Percentiles rank a stretch among this genome's conserved stretches.
These are phyloP conservation scores for Danionella dracula DNA, from an alignment of 2,797 vertebrate species.

Conservation along the genomic window DNA sequence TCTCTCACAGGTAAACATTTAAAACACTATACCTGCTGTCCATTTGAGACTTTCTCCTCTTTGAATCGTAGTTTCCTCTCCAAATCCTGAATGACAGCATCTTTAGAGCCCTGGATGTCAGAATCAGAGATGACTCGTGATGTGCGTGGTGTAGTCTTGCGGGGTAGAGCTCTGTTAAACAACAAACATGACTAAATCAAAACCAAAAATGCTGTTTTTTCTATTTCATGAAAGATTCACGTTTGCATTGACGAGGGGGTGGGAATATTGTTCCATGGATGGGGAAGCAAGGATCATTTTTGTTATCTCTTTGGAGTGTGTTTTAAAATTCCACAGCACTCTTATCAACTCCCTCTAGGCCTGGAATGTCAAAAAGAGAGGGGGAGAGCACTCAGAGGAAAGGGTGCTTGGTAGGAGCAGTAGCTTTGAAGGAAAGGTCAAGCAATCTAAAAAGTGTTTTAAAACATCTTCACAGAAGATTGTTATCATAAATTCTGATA, in stretches of 20 bases:
- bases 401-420: constrained; percentile 18
- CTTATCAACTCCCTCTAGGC: constrained; percentile 55
- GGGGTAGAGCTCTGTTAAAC: constrained; percentile 62
- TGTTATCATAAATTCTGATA: constrained; percentile 21
- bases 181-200: not conserved
- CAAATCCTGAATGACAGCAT: constrained; percentile 95
- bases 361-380: constrained; percentile 53
- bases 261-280: not conserved
- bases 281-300: not conserved
- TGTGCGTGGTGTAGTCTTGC: constrained; percentile 69
- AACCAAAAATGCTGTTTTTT: not conserved
- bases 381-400: constrained; percentile 17
- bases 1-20: no score
- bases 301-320: not conserved
- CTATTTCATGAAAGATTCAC: not conserved
- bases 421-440: constrained; percentile 12
- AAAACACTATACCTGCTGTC: constrained; percentile 68
- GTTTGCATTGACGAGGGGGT: not conserved
- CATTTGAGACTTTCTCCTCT: constrained; percentile 91
- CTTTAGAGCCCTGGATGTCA: constrained; percentile 96
- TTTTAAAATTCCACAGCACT: constrained; percentile 53
- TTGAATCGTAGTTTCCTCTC: constrained; percentile 97
- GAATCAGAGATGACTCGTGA: constrained; percentile 84
- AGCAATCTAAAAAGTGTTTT: not conserved
- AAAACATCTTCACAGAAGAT: constrained; percentile 27